A percentile compares a stretch with the other conserved stretches of the same genome.
Conservation (phyloP, 2,888 invertebrate species). For the Germaria angustata region DNA sequence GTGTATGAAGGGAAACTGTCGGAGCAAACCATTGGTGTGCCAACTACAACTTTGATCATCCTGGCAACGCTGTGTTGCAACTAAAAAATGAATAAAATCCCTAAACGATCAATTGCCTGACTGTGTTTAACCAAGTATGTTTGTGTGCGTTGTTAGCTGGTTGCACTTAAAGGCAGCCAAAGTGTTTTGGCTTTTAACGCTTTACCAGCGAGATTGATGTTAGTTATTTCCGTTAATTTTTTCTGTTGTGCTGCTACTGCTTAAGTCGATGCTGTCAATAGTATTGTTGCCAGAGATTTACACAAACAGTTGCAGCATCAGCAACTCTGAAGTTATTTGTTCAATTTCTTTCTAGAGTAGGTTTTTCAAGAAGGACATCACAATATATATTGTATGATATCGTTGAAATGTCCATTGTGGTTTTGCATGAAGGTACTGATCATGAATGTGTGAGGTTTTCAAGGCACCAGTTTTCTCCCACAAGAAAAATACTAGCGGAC, state of each 20-base stretch:
- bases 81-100: constrained; percentile 36
- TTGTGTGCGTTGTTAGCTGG: constrained; percentile 11
- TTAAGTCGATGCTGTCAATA: constrained; percentile 44
- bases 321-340: constrained; percentile 18
- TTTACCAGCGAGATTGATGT: constrained; percentile 60
- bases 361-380: not conserved
- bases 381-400: too few relatives aligned
- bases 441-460: too few relatives aligned
- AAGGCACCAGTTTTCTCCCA: too few relatives aligned
- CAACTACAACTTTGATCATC: too few relatives aligned
- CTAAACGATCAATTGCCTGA: constrained; percentile 48
- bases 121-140: constrained; percentile 2
- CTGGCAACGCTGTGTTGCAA: not conserved
- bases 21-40: too few relatives aligned
- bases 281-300: constrained; percentile 35
- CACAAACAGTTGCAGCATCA: constrained; percentile 38
- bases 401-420: too few relatives aligned
- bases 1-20: too few relatives aligned
- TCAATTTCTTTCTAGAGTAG: not conserved
- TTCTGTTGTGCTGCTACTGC: constrained; percentile 9
- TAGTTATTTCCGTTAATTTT: constrained; percentile 38
- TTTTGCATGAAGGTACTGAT: too few relatives aligned
- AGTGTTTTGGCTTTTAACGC: constrained; percentile 62
- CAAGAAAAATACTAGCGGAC: too few relatives aligned
- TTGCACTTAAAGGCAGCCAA: constrained; percentile 42